Evolutionary conservation across 2,888 invertebrate species (phyloP), one percentile per base, ranked within the genome.

Genomic region (Erannis defoliaria): DNA sequence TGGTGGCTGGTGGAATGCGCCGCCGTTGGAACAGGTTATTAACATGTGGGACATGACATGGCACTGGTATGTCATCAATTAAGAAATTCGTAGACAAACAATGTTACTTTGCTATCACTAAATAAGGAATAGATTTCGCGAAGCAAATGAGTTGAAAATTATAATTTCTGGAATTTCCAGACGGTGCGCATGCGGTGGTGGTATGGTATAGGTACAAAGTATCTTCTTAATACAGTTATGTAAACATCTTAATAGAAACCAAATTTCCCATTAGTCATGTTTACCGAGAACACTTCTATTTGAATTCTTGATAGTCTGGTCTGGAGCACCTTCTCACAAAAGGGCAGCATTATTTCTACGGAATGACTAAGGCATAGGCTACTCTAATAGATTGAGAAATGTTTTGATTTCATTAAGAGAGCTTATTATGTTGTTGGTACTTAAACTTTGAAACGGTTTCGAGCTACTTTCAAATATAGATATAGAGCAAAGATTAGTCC

Each of bases 1-100:
- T 76, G 74, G 70, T 67, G 68, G 67, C 16, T 62, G 62, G 42
- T 58, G 69, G 69, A 70, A 67, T 70, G 67, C 54, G 57, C 57
- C 53, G 50, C 45, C 55, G 50, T 40, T 19, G 38, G 37, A 67
- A 67, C 69, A 65, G 69, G 69, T 67, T 67, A 60, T 53, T 58
- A 58, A 48, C 54, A 67, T 70, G 58, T 70, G 55, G 67, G 67
- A 64, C 69, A 62, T 55, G 67, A 64, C 69, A 62, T 55, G 55
- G 29, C 48, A 43, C 35, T 2, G 55, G 31, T 43, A 33, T 35
- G 37, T 9, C 18, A 46, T 38, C 40, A 61, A 61, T 61, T 40
- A 40, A 26, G n/a, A 2, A 35, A 42, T 23, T 45, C 26, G 49
- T 49, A 35, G 5, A 42, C 21, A 42, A 21, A 42, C 45, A 45